These are phyloP conservation scores for Polyodon spathula DNA, from an alignment of 2,113 vertebrate species.

Conservation along the genomic window DNA sequence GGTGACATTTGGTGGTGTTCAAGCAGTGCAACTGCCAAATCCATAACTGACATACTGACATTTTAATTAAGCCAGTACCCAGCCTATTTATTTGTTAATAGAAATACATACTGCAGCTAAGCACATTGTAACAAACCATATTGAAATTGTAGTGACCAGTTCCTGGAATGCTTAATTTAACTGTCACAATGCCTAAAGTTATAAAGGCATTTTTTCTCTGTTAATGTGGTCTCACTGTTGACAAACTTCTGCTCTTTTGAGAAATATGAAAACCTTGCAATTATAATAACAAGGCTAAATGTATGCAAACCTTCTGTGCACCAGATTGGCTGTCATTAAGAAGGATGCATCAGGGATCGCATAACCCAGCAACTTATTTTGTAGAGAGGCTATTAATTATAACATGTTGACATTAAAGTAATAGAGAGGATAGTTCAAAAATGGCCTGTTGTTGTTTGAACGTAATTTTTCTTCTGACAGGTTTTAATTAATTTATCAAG, in stretches of 20 bases:
- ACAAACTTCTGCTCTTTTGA: neutral
- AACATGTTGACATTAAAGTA: neutral
- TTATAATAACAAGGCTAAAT: neutral
- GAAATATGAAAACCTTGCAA: neutral
- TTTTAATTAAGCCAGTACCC: no score
- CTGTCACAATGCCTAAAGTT: no score
- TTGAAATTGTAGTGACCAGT: no score
- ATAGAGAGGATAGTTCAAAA: neutral
- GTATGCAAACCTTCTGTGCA: neutral
- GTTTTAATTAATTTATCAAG: neutral
- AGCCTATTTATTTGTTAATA: no score
- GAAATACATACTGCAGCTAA: no score
- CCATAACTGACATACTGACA: no score
- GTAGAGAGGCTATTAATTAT: conserved; percentile 8
- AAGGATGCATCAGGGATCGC: conserved; percentile 11
- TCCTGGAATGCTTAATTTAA: no score
- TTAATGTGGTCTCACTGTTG: no score
- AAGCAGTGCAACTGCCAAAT: no score
- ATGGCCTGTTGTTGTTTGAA: neutral
- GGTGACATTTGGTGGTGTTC: no score
- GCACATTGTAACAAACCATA: no score
- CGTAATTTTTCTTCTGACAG: neutral
- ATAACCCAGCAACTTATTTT: conserved; percentile 18
- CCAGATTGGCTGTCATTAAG: conserved; percentile 11
- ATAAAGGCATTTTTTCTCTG: no score